Evolutionary conservation across 2,797 vertebrate genomes (phyloP), one percentile per base, ranked within the genome.

Genomic region (Pangasius sanitwongsei): DNA sequence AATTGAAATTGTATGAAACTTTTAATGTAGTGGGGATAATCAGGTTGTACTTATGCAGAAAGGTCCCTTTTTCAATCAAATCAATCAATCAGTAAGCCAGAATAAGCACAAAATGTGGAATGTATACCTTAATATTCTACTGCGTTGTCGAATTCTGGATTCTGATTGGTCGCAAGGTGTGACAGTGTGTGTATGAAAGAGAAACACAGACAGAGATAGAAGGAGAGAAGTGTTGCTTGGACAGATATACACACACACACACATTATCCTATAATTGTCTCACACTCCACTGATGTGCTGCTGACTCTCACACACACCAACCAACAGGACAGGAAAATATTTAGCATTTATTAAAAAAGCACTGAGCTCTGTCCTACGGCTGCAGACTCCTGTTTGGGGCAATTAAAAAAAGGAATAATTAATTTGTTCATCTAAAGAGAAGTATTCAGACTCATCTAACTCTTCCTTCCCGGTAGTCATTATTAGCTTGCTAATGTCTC

Each of bases 361-460:
- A 50, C 41, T n/a, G 41, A 15, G 16, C 25, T n/a, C 44, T 69
- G 18, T 34, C 7, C n/a, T 25, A 7, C 34, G 15, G 78, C 28
- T 57, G 25, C 44, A 50, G 44, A 50, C 44, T 77, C 18, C 13
- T n/a, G 34, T 63, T 83, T 28, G 23, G 34, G 57, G 53, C 20
- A 37, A 59, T 37, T 31, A 61, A 82, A 28, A 18, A 77, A 44
- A 77, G n/a, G 5, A 81, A 34, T 59, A 0, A 8, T 65, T n/a
- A 1, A 44, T 48, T 28, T 48, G 65, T 4, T 50, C 81, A 90
- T 78, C 59, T 85, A 90, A 84, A 90, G 48, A 92, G 90, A 65
- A 50, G 55, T 12, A 50, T 31, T 7, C 15, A 6, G 16, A 37
- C 61, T 78, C 72, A 0, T 34, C 55, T 6, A 61, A 37, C 55